phyloP scores from a whole-genome alignment of 2,113 vertebrate genomes.

The Cisticola juncidis region DNA sequence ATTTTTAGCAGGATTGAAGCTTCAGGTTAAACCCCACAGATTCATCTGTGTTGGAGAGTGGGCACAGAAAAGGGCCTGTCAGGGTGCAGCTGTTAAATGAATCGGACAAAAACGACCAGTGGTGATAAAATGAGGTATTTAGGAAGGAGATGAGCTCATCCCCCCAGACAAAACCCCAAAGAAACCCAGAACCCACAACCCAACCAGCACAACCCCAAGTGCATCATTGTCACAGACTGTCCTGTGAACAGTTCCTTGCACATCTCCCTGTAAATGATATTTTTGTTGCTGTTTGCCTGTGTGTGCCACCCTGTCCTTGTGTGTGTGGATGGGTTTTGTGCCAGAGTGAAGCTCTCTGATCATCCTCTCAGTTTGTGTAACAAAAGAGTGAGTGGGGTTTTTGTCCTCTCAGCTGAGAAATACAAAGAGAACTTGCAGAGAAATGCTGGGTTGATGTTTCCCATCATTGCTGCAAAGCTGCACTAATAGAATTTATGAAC shows the following conservation, averaged over 20 bases:
- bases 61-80: not conserved
- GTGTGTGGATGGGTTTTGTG: rapidly evolving
- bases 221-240: not conserved
- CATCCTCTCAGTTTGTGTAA: not conserved
- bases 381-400: no score
- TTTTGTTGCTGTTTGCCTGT: not conserved
- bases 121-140: not conserved
- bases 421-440: not conserved
- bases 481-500: not conserved
- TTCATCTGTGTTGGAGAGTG: not conserved
- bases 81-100: not conserved
- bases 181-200: not conserved
- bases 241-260: not conserved
- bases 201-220: not conserved
- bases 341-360: not conserved
- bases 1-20: not conserved
- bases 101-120: not conserved
- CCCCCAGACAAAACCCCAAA: not conserved
- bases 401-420: not conserved
- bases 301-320: rapidly evolving
- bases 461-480: rapidly evolving
- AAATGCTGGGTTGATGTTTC: not conserved
- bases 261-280: not conserved
- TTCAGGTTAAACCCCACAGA: not conserved
- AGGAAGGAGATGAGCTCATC: not conserved